Conservation (phyloP, 2,113 vertebrate species). For the Phodopus roborovskii region DNA sequence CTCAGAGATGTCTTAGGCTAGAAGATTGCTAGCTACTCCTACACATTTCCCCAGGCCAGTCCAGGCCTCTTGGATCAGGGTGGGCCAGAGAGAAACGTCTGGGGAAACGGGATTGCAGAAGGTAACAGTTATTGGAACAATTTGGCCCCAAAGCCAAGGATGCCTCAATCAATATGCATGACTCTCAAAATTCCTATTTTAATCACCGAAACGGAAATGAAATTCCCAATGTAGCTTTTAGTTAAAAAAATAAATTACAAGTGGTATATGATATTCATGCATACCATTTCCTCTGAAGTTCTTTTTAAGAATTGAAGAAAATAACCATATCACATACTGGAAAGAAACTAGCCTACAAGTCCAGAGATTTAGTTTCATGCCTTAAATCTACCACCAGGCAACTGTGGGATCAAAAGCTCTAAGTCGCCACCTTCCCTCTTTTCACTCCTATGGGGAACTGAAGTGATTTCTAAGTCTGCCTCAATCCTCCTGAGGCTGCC, state of each 20-base stretch:
- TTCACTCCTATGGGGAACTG: slow-evolving; percentile 36
- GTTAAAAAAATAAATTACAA: slow-evolving; percentile 78
- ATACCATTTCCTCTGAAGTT: slow-evolving; percentile 83
- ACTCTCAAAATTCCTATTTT: slow-evolving; percentile 82
- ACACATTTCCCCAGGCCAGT: neutral
- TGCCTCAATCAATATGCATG: slow-evolving; percentile 80
- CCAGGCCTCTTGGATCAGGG: neutral
- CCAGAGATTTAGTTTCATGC: slow-evolving; percentile 77
- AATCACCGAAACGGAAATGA: slow-evolving; percentile 81
- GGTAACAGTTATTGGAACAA: slow-evolving; percentile 72
- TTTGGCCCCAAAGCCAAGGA: slow-evolving; percentile 75
- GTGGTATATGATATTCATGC: slow-evolving; percentile 81
- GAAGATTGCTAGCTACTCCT: neutral
- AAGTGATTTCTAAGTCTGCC: neutral
- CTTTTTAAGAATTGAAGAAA: slow-evolving; percentile 84
- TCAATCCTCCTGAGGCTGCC: neutral
- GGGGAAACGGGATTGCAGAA: slow-evolving; percentile 40
- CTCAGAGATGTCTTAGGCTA: neutral
- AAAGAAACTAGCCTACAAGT: slow-evolving; percentile 77
- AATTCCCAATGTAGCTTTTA: slow-evolving; percentile 80
- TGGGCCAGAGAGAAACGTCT: slow-evolving; percentile 33
- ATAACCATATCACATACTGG: slow-evolving; percentile 79
- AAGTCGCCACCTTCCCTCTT: slow-evolving; percentile 20
- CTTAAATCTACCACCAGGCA: slow-evolving; percentile 77
- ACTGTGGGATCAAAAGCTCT: slow-evolving; percentile 61